Conservation (phyloP, 1,140 invertebrate genomes). For the Bombus sibiricus region DNA sequence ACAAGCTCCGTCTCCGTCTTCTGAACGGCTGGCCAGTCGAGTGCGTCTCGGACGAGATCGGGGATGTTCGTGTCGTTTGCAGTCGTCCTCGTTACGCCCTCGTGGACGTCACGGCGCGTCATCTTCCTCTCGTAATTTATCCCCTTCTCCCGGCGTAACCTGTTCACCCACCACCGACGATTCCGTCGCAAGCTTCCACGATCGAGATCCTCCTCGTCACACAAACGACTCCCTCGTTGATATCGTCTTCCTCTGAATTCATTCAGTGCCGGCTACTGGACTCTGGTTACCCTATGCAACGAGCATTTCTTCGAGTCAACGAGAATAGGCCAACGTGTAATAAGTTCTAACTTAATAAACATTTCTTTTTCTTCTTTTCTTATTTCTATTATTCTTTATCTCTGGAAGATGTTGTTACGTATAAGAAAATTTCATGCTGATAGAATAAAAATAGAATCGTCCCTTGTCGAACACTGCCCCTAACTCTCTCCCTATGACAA, state of each 20-base stretch:
- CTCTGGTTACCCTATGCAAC: constrained; percentile 41
- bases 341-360: no score
- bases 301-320: background rate
- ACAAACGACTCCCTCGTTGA: constrained; percentile 60
- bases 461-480: background rate
- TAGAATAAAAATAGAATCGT: background rate
- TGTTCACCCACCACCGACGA: constrained; percentile 57
- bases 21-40: constrained; percentile 58
- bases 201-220: constrained; percentile 64
- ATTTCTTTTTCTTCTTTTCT: background rate
- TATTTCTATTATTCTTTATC: no score
- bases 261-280: constrained; percentile 53
- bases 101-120: constrained; percentile 20
- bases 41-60: constrained; percentile 68
- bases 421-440: background rate
- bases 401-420: background rate
- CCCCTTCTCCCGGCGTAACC: constrained; percentile 53
- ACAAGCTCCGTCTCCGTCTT: constrained; percentile 53
- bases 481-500: background rate
- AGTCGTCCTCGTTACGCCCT: constrained; percentile 54
- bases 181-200: constrained; percentile 67
- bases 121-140: constrained; percentile 54
- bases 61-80: constrained; percentile 64
- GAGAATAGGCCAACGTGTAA: no score
- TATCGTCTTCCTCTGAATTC: constrained; percentile 60